These are phyloP conservation scores for Pimpla rufipes DNA, from an alignment of 2,888 invertebrate genomes.

Conservation along the genomic window DNA sequence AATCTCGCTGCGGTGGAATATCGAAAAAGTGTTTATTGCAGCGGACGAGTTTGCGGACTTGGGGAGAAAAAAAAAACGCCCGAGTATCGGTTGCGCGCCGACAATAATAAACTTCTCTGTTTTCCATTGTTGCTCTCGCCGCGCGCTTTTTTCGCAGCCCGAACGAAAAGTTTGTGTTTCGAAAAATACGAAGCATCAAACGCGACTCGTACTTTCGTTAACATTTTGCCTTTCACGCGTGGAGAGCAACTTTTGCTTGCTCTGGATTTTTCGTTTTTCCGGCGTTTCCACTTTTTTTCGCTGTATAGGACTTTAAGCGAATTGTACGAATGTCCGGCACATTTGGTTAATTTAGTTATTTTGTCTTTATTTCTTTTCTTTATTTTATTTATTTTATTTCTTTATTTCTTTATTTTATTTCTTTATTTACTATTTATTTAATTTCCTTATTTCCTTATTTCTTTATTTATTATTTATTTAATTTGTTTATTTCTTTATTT, in stretches of 20 bases:
- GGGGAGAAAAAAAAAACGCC: not conserved
- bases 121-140: slow-evolving; percentile 12
- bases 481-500: too few relatives aligned
- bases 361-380: not conserved
- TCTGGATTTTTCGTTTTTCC: not conserved
- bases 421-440: too few relatives aligned
- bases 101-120: not conserved
- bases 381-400: too few relatives aligned
- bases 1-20: slow-evolving; percentile 51
- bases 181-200: not conserved
- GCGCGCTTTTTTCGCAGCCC: not conserved
- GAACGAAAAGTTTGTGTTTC: not conserved
- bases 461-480: too few relatives aligned
- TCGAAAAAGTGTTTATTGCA: slow-evolving; percentile 49
- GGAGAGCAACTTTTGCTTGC: not conserved
- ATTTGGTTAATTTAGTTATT: not conserved
- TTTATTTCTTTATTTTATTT: too few relatives aligned
- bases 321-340: not conserved
- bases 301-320: not conserved
- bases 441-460: too few relatives aligned
- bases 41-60: slow-evolving; percentile 38
- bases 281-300: not conserved
- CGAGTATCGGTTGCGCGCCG: not conserved
- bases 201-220: not conserved
- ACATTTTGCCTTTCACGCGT: not conserved